A percentile compares a stretch with the other conserved stretches of the same genome.
phyloP scores from a whole-genome alignment of 2,113 vertebrate genomes.

The Miniopterus natalensis region DNA sequence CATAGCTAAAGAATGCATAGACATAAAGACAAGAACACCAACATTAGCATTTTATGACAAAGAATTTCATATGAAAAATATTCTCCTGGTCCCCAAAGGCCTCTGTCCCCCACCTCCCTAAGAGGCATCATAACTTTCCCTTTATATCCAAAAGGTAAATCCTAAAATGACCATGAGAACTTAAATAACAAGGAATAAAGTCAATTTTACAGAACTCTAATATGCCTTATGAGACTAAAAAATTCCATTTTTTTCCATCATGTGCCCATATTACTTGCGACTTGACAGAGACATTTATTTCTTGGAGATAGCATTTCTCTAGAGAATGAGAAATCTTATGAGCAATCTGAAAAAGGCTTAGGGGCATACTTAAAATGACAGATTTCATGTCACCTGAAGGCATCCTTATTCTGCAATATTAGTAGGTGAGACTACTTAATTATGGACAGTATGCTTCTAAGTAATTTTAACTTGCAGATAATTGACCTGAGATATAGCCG shows the following conservation, averaged over 20 bases:
- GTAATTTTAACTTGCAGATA: slow-evolving; percentile 70
- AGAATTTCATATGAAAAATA: slow-evolving; percentile 82
- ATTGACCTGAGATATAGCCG: slow-evolving; percentile 55
- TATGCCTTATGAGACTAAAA: slow-evolving; percentile 66
- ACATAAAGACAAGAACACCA: slow-evolving; percentile 92
- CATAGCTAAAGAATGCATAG: slow-evolving; percentile 94
- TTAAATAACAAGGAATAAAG: slow-evolving; percentile 68
- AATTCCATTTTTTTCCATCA: slow-evolving; percentile 67
- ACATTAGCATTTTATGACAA: slow-evolving; percentile 90
- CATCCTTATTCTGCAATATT: slow-evolving; percentile 7
- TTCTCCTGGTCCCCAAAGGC: slow-evolving; percentile 73
- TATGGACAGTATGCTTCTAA: slow-evolving; percentile 55
- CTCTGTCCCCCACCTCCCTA: slow-evolving; percentile 76
- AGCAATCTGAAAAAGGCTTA: slow-evolving; percentile 66
- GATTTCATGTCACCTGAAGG: slow-evolving; percentile 64
- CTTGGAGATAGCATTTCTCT: slow-evolving; percentile 65
- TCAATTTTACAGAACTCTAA: slow-evolving; percentile 20
- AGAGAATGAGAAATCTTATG: slow-evolving; percentile 77
- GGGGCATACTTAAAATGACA: slow-evolving; percentile 56
- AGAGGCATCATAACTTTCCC: slow-evolving; percentile 25
- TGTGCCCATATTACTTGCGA: slow-evolving; percentile 73
- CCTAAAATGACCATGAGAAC: slow-evolving; percentile 69
- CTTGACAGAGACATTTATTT: slow-evolving; percentile 76
- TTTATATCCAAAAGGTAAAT: slow-evolving; percentile 59
- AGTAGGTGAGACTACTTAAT: slow-evolving; percentile 68